Evolutionary conservation across 2,888 invertebrate species (phyloP).

Genomic region (Nebria salina): DNA sequence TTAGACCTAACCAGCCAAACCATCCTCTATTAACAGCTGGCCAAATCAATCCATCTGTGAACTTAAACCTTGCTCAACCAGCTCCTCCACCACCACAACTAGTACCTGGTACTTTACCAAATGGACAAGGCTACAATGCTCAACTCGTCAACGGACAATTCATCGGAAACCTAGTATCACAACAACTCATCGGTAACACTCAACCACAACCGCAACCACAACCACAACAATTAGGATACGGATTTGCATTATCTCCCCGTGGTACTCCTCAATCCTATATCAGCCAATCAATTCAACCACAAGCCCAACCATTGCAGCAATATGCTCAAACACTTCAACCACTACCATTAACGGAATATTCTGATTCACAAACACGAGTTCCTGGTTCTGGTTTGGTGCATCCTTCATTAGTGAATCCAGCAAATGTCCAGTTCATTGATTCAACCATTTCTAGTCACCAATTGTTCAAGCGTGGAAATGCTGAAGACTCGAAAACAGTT

Average conservation of each 20-base stretch:
- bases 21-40: constrained; percentile 70
- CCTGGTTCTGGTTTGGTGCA: constrained; percentile 55
- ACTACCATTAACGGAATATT: constrained; percentile 45
- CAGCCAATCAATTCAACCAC: constrained; percentile 53
- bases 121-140: constrained; percentile 66
- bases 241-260: constrained; percentile 47
- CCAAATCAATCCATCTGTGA: constrained; percentile 70
- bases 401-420: constrained; percentile 66
- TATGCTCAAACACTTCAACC: constrained; percentile 32
- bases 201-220: constrained; percentile 48
- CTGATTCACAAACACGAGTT: constrained; percentile 44
- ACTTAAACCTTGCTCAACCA: constrained; percentile 62
- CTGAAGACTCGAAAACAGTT: constrained; percentile 45
- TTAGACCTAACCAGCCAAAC: constrained; percentile 65
- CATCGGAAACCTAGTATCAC: constrained; percentile 57
- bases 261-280: constrained; percentile 48
- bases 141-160: constrained; percentile 75
- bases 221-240: constrained; percentile 43
- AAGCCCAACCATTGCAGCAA: constrained; percentile 50
- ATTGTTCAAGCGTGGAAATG: constrained; percentile 64
- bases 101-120: constrained; percentile 63
- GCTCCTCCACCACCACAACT: constrained; percentile 60
- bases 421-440: constrained; percentile 73
- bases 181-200: constrained; percentile 51
- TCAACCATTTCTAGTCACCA: constrained; percentile 62